Base-by-base conservation (phyloP, 2,113 vertebrate species). In the human (Homo sapiens) region DNA sequence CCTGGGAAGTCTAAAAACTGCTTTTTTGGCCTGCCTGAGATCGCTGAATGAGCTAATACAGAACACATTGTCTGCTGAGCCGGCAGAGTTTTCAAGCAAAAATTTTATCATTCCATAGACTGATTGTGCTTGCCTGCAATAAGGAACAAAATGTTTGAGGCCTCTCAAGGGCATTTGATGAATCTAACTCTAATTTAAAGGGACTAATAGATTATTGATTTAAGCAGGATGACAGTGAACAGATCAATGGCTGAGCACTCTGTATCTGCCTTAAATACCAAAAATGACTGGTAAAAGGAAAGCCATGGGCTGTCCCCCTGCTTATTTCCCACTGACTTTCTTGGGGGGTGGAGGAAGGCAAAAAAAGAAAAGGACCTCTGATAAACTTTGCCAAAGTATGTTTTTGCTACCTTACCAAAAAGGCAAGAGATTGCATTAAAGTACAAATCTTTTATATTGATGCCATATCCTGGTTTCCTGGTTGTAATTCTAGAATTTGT, bases 201-300 rank as follows among this genome's bases (percentile, higher is more conserved):
- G 96, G 98, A 98, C 98, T 99, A 99, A 99, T 98, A 99, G 98
- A 98, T 99, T 99, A 99, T 99, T 98, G 98, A 99, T 99, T 98
- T 97, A 98, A 97, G 96, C 93, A 97, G 80, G 96, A 95, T 97
- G 95, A 90, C 92, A 96, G 94, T 89, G 97, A 92, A 87, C 84
- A 96, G 96, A 98, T 99, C 98, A 94, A 98, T 98, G 98, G 94
- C 95, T 59, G 35, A 97, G 89, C 35, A 61, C 88, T 97, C 88
- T 93, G 76, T 93, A 20, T 97, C 97, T 98, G 76, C 98, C 97
- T 97, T 98, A 98, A 98, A 98, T 97, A 96, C 96, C 96, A 96
- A 79, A 98, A 97, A 95, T 95, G 96, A 96, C 93, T 93, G 32
- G 76, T 95, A 89, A 96, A 76, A 91, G 82, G 97, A 96, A 48